Evolutionary conservation across 2,888 invertebrate genomes (phyloP).

Genomic region (Eilema sororculum): DNA sequence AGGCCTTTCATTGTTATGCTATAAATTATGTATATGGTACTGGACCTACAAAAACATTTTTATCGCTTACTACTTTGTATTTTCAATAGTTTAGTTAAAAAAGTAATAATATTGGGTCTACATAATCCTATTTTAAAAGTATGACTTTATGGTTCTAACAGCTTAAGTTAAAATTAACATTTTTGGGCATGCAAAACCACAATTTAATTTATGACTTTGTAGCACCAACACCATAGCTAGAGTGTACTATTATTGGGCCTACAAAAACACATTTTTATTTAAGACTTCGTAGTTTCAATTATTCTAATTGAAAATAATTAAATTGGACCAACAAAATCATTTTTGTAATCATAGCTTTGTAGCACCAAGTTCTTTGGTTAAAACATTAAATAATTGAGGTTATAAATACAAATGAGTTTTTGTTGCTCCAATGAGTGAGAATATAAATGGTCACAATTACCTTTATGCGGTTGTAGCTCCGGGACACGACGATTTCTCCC

Average conservation of each 20-base stretch:
- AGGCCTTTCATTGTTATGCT: constrained; percentile 12
- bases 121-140: not conserved
- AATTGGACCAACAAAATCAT: constrained; percentile 27
- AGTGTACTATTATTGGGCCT: constrained; percentile 13
- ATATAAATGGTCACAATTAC: constrained; percentile 19
- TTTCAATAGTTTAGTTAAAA: not conserved
- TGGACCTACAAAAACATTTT: constrained; percentile 15
- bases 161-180: constrained; percentile 18
- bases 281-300: constrained; percentile 30
- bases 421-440: constrained; percentile 24
- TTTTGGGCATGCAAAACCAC: constrained; percentile 25
- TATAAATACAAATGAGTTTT: constrained; percentile 19
- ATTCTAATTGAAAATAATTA: constrained; percentile 21
- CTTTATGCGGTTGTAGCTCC: constrained; percentile 16
- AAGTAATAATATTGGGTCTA: not conserved
- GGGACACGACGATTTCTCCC: not conserved
- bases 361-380: constrained; percentile 8
- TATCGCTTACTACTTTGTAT: not conserved
- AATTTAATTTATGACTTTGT: constrained; percentile 26
- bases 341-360: constrained; percentile 14
- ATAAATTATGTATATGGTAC: constrained; percentile 11
- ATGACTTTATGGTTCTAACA: constrained; percentile 7
- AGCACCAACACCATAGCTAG: constrained; percentile 16
- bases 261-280: constrained; percentile 24
- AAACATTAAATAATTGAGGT: constrained; percentile 19